Evolutionary conservation across 2,113 vertebrate species (phyloP), one percentile per base, ranked within the genome.

Genomic region (Myotis brandtii): DNA sequence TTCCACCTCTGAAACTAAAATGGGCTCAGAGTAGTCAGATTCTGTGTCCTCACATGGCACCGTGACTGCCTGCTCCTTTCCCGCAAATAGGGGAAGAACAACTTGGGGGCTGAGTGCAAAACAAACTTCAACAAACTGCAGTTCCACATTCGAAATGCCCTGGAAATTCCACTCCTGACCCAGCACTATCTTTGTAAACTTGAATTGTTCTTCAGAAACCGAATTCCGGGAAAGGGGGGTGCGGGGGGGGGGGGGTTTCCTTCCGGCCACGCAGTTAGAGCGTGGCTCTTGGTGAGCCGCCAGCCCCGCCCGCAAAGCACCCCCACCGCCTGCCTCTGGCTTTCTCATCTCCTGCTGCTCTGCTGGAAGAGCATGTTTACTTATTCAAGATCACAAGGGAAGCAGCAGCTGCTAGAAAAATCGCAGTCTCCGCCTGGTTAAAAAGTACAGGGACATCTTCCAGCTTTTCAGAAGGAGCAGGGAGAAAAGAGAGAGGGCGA

Each of bases 401-500:
- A 82, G 73, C 54, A 95, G 67, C 73, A 66, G 50, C 27, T 82
- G 30, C 67, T 52, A 79, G 69, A 64, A 96, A 92, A 1, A 0
- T 48, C 8, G n/a, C 62, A 12, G n/a, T 66, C 94, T 86, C 80
- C 93, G 52, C n/a, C 79, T 80, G 2, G 27, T 5, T 69, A 70
- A 59, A 96, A 79, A 62, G 66, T 23, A 88, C 16, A 80, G 6
- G 37, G 32, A 64, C 46, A 69, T 30, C 23, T 27, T 46, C 73
- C 64, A 97, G 84, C 62, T 96, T 89, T 86, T 70, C 67, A 67
- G 72, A 37, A 89, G 83, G 1, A 64, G 21, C 30, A 90, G 46
- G 17, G 37, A 81, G 52, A 93, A 89, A 40, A 64, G 1, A 23
- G n/a, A 87, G 52, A 56, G 9, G 1, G 37, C 95, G 62, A 54